Base-by-base conservation (phyloP, 2,113 vertebrate species). In the Oplegnathus fasciatus region DNA sequence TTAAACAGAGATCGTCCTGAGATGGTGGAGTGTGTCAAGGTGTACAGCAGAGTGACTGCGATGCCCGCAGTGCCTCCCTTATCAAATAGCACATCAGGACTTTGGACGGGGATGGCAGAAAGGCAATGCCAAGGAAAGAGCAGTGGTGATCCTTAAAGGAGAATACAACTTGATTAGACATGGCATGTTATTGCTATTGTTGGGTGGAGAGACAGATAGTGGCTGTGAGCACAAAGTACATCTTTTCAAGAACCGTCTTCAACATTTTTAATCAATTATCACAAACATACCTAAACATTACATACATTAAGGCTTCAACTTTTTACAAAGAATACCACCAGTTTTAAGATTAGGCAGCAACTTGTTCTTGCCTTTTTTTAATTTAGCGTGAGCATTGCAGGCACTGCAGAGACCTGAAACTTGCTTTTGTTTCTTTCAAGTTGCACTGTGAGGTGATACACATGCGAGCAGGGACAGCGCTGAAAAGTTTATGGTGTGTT, bases 81-180 rank as follows among this genome's bases (percentile, higher is more conserved):
- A 93, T 94, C 88, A 83, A n/a, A 72, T n/a, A 30, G 15, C 50
- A 48, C 5, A 5, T 0, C 32, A 50, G 86, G 91, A 94, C 92
- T 94, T 94, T 94, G 93, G 60, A 89, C 87, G 3, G 82, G 80
- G 71, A 71, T 70, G 88, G 62, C 20, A 71, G 4, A 1, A 30
- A 57, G 37, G 22, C 48, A n/a, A 42, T 60, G 83, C 48, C 81
- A 81, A 84, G 50, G 1, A 34, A 64, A 54, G 77, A 85, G n/a
- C 62, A 58, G 40, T 2, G 15, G 44, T 24, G 61, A 73, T 79
- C 52, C 46, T 83, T 85, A 80, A 86, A 90, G 84, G 76, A 80
- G 67, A 92, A 80, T 3, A 79, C 67, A 64, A 9, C 65, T 10
- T 28, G 0, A 22, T 46, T 11, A 44, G 24, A 50, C 34, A 30